These are phyloP conservation scores for Diglossa cyanea DNA, from an alignment of 2,797 vertebrate species.

Conservation along the genomic window DNA sequence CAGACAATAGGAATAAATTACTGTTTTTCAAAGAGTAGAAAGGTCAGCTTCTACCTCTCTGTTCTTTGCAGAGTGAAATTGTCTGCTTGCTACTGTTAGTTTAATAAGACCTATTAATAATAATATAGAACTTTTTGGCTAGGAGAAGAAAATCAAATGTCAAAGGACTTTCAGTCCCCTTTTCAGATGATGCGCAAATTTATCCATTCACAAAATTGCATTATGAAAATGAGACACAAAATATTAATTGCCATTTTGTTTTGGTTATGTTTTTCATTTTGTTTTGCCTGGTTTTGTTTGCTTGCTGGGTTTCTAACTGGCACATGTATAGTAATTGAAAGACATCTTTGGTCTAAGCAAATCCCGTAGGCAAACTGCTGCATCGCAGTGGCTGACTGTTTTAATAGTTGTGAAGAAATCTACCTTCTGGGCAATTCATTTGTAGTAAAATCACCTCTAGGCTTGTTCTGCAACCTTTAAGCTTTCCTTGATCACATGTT, in stretches of 20 bases:
- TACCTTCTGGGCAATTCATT: neutral
- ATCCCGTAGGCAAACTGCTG: neutral
- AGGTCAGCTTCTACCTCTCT: conserved; percentile 19
- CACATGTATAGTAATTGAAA: neutral
- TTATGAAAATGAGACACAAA: neutral
- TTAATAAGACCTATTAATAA: conserved; percentile 36
- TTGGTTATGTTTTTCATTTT: neutral
- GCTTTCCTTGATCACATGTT: neutral
- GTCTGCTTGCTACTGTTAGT: neutral
- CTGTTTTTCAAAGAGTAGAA: neutral
- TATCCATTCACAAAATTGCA: neutral
- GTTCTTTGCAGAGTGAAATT: neutral
- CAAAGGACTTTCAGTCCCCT: neutral
- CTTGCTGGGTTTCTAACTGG: neutral
- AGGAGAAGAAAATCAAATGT: neutral
- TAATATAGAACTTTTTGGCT: neutral
- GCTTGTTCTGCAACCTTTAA: neutral
- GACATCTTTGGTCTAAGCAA: neutral
- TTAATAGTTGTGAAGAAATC: neutral
- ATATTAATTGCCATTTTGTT: neutral
- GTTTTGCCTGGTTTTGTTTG: neutral
- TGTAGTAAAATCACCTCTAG: neutral
- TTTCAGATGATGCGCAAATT: neutral
- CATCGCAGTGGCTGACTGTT: neutral
- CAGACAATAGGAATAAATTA: conserved; percentile 14